Conservation (phyloP, 2,797 vertebrate genomes). For the Enteromius viviparus region DNA sequence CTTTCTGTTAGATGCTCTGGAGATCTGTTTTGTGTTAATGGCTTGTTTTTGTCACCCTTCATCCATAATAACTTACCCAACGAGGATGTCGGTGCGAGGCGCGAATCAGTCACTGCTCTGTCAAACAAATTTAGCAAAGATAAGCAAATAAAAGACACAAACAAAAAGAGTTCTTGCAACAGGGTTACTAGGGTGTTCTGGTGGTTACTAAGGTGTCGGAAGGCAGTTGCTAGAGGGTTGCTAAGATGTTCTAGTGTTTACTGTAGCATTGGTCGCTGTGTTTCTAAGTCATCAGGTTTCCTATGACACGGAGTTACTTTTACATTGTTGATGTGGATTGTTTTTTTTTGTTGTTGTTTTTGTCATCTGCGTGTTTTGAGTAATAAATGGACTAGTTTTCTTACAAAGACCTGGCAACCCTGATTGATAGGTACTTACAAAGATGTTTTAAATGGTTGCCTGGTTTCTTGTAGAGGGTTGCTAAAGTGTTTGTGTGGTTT, state of each 20-base stretch:
- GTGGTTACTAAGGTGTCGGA: not conserved
- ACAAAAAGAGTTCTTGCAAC: not conserved
- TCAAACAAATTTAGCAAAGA: slow-evolving; percentile 4
- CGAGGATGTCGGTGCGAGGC: not conserved
- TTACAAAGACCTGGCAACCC: not conserved
- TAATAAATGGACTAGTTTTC: not conserved
- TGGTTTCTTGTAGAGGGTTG: not conserved
- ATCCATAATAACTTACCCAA: not conserved
- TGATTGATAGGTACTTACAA: not conserved
- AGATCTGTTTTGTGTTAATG: slow-evolving; percentile 13
- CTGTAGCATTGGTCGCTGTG: not conserved
- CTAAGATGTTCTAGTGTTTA: not conserved
- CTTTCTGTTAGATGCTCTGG: slow-evolving; percentile 5
- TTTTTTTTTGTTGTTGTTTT: not conserved
- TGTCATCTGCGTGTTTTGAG: not conserved
- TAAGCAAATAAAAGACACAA: slow-evolving; percentile 20
- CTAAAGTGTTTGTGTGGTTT: not conserved
- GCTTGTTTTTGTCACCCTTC: not conserved
- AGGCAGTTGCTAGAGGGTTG: not conserved
- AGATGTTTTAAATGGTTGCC: not conserved
- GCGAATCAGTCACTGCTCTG: not conserved
- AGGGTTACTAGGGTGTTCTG: not conserved
- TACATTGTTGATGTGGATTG: not conserved
- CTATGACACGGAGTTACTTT: not conserved
- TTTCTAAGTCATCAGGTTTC: not conserved